phyloP scores from a whole-genome alignment of 2,797 vertebrate genomes.

The Austrolebias charrua region DNA sequence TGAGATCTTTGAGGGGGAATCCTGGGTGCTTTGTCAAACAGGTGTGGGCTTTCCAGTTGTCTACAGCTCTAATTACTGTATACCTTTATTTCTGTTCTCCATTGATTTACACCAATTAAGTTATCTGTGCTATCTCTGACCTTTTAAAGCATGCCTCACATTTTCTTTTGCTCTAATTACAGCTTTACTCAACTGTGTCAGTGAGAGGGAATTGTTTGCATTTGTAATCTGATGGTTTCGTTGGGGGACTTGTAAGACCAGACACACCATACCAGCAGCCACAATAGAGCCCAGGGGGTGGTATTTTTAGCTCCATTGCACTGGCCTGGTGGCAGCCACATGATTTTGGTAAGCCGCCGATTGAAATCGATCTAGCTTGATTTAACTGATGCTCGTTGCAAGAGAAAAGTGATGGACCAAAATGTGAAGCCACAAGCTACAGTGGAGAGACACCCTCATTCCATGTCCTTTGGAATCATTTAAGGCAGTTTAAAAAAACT shows the following conservation, averaged over 20 bases:
- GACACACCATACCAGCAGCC: conserved; percentile 65
- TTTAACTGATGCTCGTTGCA: conserved; percentile 52
- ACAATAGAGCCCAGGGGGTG: conserved; percentile 63
- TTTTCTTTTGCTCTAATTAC: conserved; percentile 72
- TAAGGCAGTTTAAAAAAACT: neutral
- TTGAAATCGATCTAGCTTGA: conserved; percentile 71
- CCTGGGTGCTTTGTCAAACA: no score
- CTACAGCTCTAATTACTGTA: no score
- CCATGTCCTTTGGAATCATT: conserved; percentile 25
- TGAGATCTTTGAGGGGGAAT: no score
- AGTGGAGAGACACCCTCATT: conserved; percentile 30
- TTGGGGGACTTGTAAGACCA: conserved; percentile 70
- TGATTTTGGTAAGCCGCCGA: conserved; percentile 72
- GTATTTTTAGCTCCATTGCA: conserved; percentile 67
- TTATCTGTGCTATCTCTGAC: conserved; percentile 15
- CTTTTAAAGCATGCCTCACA: conserved; percentile 56
- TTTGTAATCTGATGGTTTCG: conserved; percentile 77
- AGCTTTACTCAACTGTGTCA: conserved; percentile 60
- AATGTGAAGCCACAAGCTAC: conserved; percentile 46
- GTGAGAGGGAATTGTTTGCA: conserved; percentile 62
- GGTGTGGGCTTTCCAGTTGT: no score
- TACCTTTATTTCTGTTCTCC: no score
- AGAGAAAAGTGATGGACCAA: conserved; percentile 58
- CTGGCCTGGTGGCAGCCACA: conserved; percentile 65
- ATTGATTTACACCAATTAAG: neutral